Base-by-base conservation (phyloP, 2,797 vertebrate genomes). In the Malurus splendens region DNA sequence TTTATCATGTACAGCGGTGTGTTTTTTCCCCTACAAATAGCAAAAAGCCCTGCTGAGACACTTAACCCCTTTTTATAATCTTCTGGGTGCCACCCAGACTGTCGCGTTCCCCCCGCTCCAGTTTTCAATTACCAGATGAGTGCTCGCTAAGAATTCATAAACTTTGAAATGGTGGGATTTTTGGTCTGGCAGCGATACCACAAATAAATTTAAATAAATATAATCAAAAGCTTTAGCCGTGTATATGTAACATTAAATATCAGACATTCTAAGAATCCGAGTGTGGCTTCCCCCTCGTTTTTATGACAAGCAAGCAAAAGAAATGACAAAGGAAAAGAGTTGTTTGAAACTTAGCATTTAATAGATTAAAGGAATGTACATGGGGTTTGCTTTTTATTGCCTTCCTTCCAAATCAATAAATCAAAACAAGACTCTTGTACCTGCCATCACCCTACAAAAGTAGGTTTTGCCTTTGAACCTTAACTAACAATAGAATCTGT, bases 171-270 rank as follows among this genome's bases (percentile, higher is more conserved):
- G 72, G 92, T 82, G 93, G 95, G 95, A 96, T 96, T 94, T 96
- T 73, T 45, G 86, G 82, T 94, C 95, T 97, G 97, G 96, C 95
- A 95, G 90, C 88, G 86, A 93, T 95, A 95, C 93, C 90, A 92
- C 96, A 97, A 97, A 97, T 97, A 97, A 90, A 96, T 96, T 95
- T 94, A 87, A 96, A 96, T 95, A 96, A 96, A 96, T 93, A 96
- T 96, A 97, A 96, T 96, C 97, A 97, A 97, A 96, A 92, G 95
- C 95, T 95, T 97, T 95, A 96, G 93, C 93, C 90, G 52, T 96
- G 93, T 96, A 89, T 96, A 95, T 62, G 94, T 95, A 97, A 97
- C 94, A 91, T 95, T 95, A 97, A 97, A 96, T 96, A 96, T 95
- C 95, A 95, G 94, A 96, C 90, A 95, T 96, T 92, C 92, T 94